These are phyloP conservation scores for Drepana arcuata DNA, from an alignment of 1,140 invertebrate genomes.

Conservation along the genomic window DNA sequence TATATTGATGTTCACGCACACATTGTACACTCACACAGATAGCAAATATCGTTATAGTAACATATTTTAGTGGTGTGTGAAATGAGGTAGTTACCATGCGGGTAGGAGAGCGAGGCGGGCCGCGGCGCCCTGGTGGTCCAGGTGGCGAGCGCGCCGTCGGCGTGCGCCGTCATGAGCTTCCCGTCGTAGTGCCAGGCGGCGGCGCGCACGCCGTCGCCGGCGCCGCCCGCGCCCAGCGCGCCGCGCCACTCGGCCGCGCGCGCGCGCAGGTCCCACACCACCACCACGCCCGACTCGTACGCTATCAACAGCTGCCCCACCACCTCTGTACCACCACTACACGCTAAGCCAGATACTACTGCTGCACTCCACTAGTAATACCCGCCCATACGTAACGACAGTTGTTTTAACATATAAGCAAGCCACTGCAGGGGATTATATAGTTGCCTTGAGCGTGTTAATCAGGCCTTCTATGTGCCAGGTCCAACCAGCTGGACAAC, in stretches of 20 bases:
- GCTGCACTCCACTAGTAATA: too few species aligned
- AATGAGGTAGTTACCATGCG: conserved; percentile 83
- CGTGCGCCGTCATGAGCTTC: conserved; percentile 97
- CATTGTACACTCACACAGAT: too few species aligned
- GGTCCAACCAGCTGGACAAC: too few species aligned
- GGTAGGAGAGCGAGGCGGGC: conserved; percentile 86
- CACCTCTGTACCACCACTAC: too few species aligned
- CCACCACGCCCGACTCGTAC: conserved; percentile 94
- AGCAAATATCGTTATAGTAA: too few species aligned
- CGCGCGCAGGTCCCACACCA: conserved; percentile 94
- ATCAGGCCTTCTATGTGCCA: too few species aligned
- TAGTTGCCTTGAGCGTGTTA: too few species aligned
- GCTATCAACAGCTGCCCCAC: conserved; percentile 91
- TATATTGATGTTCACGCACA: too few species aligned
- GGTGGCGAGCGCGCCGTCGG: conserved; percentile 94
- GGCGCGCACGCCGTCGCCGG: conserved; percentile 83
- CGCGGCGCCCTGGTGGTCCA: conserved; percentile 89
- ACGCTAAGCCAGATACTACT: too few species aligned
- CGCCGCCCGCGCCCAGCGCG: conserved; percentile 75
- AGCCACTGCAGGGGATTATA: too few species aligned
- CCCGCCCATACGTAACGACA: too few species aligned
- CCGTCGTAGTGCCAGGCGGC: conserved; percentile 98
- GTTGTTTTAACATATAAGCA: too few species aligned
- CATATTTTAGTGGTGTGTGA: neutral
- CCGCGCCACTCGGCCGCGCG: conserved; percentile 87